phyloP scores from a whole-genome alignment of 2,113 vertebrate genomes.

The Ia io region DNA sequence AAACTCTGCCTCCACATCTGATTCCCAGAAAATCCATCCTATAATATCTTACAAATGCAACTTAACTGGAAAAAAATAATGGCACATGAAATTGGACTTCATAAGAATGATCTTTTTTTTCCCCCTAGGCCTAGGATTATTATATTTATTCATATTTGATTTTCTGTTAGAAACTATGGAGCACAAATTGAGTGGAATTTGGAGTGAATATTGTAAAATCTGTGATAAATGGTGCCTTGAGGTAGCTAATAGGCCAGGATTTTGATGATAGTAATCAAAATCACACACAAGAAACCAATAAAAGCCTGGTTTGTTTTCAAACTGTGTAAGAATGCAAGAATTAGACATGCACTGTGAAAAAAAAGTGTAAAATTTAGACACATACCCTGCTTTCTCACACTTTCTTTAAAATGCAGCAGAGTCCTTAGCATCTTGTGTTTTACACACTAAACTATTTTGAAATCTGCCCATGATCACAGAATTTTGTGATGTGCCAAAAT shows the following conservation, averaged over 20 bases:
- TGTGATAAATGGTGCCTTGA: neutral
- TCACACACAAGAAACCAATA: neutral
- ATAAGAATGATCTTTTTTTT: neutral
- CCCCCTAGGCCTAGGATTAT: neutral
- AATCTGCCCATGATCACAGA: slow-evolving; percentile 65
- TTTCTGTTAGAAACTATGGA: neutral
- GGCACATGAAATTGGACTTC: neutral
- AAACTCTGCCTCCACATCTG: neutral
- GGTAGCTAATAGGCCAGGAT: neutral
- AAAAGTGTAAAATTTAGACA: slow-evolving; percentile 59
- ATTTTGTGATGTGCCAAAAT: slow-evolving; percentile 55
- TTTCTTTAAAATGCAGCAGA: slow-evolving; percentile 52
- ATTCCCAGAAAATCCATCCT: neutral
- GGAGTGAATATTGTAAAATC: neutral
- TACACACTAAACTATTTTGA: slow-evolving; percentile 63
- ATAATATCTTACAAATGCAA: neutral
- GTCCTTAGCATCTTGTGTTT: slow-evolving; percentile 55
- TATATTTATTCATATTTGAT: neutral
- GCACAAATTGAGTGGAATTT: neutral
- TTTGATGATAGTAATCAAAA: neutral
- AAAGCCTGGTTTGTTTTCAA: slow-evolving; percentile 60
- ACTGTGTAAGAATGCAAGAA: slow-evolving; percentile 39
- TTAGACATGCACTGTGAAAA: slow-evolving; percentile 62
- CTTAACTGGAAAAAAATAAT: neutral
- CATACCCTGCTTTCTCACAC: slow-evolving; percentile 64